Evolutionary conservation across 1,140 invertebrate species (phyloP), one percentile per base, ranked within the genome.

Genomic region (Scylla paramamosain): DNA sequence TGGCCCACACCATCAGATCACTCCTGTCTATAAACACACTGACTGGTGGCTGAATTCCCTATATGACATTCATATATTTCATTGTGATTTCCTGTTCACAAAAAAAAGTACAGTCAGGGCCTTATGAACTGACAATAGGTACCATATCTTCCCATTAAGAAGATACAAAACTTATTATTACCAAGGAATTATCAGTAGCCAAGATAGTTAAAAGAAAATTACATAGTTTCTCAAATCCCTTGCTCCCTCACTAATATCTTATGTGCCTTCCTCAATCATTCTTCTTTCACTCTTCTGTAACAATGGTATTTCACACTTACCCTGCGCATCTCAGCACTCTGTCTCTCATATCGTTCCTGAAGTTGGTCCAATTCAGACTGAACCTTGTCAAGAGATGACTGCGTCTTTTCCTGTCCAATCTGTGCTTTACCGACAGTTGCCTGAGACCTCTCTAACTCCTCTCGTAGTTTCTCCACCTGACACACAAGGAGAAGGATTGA

Each of bases 351-450:
- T 96, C 98, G 98, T 96, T 99, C 98, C 97, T 99, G 98, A 8
- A 99, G 97, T 96, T 99, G 98, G 97, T 99, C 99, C n/a, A 98
- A 98, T 96, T 99, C 99, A 92, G 98, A 98, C 97, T 99, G 98
- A 0, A 98, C 98, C 96, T 99, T 98, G 97, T 99, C 98, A 94
- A 99, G 97, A 14, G 98, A 97, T 95, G 98, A 98, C 97, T 99
- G 98, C 59, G 99, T 97, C 97, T 99, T 99, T 96, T 99, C 99
- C 96, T 99, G 98, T 96, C 99, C 98, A 90, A 98, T 97, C 97
- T 99, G 98, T 88, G 98, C 98, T 97, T 99, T 99, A 96, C 98
- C 98, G 28, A 99, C 97, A 25, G 98, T 98, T 8, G 98, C 98
- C 97, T 99, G 98, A 39, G 98, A 98, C 87, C 99, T 97, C 97